Conservation (phyloP, 2,113 vertebrate genomes). For the Oriolus oriolus region DNA sequence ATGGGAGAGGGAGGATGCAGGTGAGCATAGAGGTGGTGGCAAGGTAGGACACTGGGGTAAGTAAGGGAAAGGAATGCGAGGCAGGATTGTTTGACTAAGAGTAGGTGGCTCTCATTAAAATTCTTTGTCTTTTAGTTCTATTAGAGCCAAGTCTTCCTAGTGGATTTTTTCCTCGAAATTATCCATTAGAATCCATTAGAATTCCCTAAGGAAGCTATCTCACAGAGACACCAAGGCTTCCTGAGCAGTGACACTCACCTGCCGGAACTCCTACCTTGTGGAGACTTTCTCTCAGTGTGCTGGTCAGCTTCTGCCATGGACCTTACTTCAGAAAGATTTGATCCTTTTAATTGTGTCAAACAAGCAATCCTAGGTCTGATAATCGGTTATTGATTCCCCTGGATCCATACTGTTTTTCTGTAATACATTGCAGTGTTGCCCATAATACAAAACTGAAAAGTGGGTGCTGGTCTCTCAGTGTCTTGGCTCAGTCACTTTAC, state of each 20-base stretch:
- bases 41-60: background rate
- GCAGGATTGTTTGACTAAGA: background rate
- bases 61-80: background rate
- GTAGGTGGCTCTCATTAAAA: background rate
- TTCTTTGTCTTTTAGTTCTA: background rate
- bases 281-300: background rate
- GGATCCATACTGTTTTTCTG: background rate
- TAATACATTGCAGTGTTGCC: background rate
- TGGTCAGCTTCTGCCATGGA: background rate
- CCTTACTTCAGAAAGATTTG: background rate
- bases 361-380: background rate
- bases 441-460: background rate
- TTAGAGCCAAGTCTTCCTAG: background rate
- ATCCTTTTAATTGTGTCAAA: background rate
- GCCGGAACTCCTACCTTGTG: background rate
- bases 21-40: background rate
- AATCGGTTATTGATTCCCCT: background rate
- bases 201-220: background rate
- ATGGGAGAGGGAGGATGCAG: background rate
- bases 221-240: background rate
- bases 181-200: background rate
- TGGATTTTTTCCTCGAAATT: background rate
- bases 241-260: background rate
- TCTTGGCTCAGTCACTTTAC: background rate
- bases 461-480: background rate